Conservation (phyloP, 1,140 invertebrate genomes). For the Cherax quadricarinatus region DNA sequence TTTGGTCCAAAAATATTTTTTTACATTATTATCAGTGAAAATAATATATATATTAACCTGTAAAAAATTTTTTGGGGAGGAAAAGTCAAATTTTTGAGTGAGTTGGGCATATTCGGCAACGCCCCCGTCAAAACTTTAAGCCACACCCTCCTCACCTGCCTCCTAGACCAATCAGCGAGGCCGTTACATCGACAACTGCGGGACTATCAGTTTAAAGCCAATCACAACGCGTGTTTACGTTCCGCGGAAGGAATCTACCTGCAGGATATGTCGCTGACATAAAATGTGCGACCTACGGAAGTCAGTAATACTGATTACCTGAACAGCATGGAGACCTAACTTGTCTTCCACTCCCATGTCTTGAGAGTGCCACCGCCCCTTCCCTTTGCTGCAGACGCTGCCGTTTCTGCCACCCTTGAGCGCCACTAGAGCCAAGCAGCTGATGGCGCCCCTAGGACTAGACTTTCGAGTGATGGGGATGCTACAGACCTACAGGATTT, state of each 20-base stretch:
- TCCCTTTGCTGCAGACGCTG: conserved; percentile 10
- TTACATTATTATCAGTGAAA: too few species aligned
- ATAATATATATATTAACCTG: too few species aligned
- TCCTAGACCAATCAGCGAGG: background rate
- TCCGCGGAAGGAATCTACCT: conserved; percentile 5
- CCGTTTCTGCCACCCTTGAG: conserved; percentile 22
- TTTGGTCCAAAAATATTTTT: too few species aligned
- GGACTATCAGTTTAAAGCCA: conserved; percentile 4
- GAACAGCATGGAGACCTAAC: conserved; percentile 54
- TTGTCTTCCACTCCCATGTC: background rate
- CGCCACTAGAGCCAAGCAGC: background rate
- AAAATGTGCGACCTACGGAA: conserved; percentile 48
- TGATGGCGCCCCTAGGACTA: conserved; percentile 12
- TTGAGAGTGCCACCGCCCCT: background rate
- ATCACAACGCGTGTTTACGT: background rate
- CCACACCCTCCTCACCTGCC: conserved; percentile 31
- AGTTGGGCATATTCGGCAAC: too few species aligned
- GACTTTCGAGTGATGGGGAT: conserved; percentile 37
- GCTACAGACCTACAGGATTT: conserved; percentile 75
- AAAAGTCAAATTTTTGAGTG: too few species aligned
- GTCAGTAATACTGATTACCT: conserved; percentile 45
- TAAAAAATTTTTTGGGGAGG: too few species aligned
- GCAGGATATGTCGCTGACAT: conserved; percentile 50
- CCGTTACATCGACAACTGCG: background rate
- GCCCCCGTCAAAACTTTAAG: conserved; percentile 2